Evolutionary conservation across 2,797 vertebrate genomes (phyloP).

Genomic region (Delichon dasypus): DNA sequence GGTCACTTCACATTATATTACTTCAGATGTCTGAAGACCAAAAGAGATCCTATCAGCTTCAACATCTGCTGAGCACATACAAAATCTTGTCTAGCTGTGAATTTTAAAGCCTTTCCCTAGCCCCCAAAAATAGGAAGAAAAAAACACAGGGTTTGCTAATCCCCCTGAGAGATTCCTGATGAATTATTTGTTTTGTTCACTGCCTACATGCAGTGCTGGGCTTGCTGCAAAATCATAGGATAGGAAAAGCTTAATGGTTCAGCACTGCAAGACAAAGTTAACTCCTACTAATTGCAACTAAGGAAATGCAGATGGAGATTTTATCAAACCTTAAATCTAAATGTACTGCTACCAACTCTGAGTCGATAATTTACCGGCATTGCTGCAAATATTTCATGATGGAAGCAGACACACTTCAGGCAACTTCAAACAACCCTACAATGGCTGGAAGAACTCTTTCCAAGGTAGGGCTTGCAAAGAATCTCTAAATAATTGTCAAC

Average conservation of each 20-base stretch:
- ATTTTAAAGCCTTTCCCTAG: not conserved
- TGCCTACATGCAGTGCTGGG: not conserved
- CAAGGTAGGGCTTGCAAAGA: not conserved
- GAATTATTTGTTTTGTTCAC: not conserved
- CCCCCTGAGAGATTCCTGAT: not conserved
- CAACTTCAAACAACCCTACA: not conserved
- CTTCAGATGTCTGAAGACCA: not conserved
- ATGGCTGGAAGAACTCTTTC: not conserved
- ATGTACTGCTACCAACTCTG: not conserved
- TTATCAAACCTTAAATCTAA: not conserved
- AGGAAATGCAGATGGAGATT: not conserved
- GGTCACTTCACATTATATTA: not conserved
- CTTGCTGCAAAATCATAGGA: not conserved
- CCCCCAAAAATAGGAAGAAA: not conserved
- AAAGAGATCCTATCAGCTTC: not conserved
- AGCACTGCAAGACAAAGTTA: not conserved
- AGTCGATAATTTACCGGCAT: not conserved
- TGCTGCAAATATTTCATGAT: not conserved
- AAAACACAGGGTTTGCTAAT: not conserved
- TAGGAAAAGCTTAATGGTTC: not conserved
- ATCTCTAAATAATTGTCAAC: conserved; percentile 66
- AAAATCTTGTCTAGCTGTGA: not conserved
- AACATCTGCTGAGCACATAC: not conserved
- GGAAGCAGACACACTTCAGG: not conserved
- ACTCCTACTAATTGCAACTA: not conserved